A percentile compares a stretch with the other conserved stretches of the same genome.
These are phyloP conservation scores for Copsychus sechellarum DNA, from an alignment of 2,113 vertebrate species.

Conservation along the genomic window DNA sequence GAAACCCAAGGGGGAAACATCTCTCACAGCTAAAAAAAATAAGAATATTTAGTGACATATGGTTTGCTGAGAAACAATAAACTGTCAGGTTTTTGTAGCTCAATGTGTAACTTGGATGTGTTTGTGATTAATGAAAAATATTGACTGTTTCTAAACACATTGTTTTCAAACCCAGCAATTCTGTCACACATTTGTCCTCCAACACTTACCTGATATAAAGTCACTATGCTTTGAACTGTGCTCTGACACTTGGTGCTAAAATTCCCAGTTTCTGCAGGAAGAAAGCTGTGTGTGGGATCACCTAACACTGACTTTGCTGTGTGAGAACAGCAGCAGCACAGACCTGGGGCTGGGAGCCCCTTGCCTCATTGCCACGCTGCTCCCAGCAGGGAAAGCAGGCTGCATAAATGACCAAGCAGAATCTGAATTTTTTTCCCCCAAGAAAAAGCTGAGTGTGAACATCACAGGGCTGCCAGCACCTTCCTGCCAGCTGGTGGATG, in stretches of 20 bases:
- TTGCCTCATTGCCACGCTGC: fast-evolving
- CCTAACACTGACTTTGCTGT: fast-evolving
- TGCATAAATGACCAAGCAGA: neutral
- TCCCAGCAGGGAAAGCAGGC: neutral
- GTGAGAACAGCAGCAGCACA: neutral
- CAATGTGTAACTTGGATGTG: neutral
- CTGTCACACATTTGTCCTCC: neutral
- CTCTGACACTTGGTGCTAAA: neutral
- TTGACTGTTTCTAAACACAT: neutral
- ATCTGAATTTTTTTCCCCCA: neutral
- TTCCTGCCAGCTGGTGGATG: conserved; percentile 21
- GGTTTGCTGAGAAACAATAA: neutral
- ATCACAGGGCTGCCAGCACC: neutral
- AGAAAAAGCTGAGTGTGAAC: neutral
- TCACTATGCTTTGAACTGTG: neutral
- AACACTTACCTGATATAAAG: neutral
- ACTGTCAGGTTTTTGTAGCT: neutral
- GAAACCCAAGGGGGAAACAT: neutral
- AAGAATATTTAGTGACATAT: neutral
- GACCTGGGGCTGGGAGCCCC: neutral
- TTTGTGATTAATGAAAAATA: neutral
- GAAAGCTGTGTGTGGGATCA: neutral
- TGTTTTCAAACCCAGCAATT: neutral
- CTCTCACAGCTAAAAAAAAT: neutral
- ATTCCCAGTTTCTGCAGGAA: neutral